Evolutionary conservation across 2,888 invertebrate genomes (phyloP).

Genomic region (Acronicta psi): DNA sequence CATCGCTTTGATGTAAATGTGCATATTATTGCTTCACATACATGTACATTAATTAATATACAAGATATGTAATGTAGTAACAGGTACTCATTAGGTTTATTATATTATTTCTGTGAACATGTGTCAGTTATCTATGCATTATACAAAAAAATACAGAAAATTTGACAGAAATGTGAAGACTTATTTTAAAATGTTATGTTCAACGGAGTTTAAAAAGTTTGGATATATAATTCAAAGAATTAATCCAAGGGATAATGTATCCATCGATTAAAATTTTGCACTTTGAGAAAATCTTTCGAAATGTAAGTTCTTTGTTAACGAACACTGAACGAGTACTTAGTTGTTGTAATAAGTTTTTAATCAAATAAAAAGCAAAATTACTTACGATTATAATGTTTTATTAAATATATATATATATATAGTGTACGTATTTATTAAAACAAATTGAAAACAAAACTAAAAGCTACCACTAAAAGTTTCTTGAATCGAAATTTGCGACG

Average conservation of each 20-base stretch:
- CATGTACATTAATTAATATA: conserved; percentile 24
- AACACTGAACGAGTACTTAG: neutral
- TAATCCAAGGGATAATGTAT: too few species aligned
- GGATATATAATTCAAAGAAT: too few species aligned
- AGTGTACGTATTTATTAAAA: neutral
- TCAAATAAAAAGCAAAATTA: neutral
- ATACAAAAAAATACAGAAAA: neutral
- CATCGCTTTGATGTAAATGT: conserved; percentile 14
- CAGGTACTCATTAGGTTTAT: conserved; percentile 12
- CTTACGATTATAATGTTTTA: too few species aligned
- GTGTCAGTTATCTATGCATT: neutral
- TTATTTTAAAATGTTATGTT: too few species aligned
- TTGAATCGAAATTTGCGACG: conserved; percentile 33
- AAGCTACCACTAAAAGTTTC: conserved; percentile 23
- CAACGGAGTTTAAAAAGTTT: too few species aligned
- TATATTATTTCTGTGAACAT: conserved; percentile 7
- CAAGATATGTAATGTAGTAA: conserved; percentile 16
- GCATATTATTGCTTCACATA: conserved; percentile 15
- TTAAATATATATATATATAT: too few species aligned
- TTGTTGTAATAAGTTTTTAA: neutral
- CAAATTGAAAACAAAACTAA: neutral
- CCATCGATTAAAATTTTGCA: too few species aligned
- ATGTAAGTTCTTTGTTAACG: too few species aligned
- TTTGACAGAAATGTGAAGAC: too few species aligned
- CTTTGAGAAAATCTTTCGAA: too few species aligned